Base-by-base conservation (phyloP, 1,140 invertebrate species). In the Marisa cornuarietis region DNA sequence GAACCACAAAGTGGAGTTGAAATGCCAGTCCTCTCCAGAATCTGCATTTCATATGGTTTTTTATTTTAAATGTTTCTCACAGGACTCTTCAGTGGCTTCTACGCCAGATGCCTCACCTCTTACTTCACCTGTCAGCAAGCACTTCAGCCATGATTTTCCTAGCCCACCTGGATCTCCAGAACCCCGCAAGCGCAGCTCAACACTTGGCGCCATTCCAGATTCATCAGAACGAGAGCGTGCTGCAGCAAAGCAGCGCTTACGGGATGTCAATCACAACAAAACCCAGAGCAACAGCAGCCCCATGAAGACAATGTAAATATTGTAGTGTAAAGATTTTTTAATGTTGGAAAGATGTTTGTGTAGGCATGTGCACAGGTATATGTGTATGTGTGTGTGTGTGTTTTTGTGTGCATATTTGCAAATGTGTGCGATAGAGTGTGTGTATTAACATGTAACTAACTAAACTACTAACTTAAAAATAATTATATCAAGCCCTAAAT, bases 121-220 rank as follows among this genome's bases (percentile, higher is more conserved):
- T 66, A 81, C 85, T 1, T 90, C 89, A 0, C 87, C 88, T n/a
- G 81, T 80, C n/a, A 82, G 80, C 63, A 85, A 87, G 20, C 79
- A 84, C 54, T 79, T 80, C 72, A 84, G 77, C 42, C 86, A 85
- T 72, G 80, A 85, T 9, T 88, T 86, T 71, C 86, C 87, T 18
- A 87, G 85, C 68, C 86, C 87, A 11, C 85, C 87, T 18, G 66
- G 81, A 8, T 89, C 88, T 20, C 86, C 87, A 1, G 77, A 51
- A 10, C 74, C 61, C 14, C 82, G 89, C 42, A 85, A 87, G 20
- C 85, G 89, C 13, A 90, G 88, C 76, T 88, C 88, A n/a, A 91
- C 90, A 6, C 82, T 90, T 20, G 88, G 87, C 52, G 84, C 86
- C 52, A 76, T 85, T 14, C 80, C 85, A 16, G 85, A 87, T n/a